Percentiles rank a stretch among this genome's conserved stretches.
phyloP scores from a whole-genome alignment of 2,113 vertebrate genomes.

The Sturnira hondurensis region DNA sequence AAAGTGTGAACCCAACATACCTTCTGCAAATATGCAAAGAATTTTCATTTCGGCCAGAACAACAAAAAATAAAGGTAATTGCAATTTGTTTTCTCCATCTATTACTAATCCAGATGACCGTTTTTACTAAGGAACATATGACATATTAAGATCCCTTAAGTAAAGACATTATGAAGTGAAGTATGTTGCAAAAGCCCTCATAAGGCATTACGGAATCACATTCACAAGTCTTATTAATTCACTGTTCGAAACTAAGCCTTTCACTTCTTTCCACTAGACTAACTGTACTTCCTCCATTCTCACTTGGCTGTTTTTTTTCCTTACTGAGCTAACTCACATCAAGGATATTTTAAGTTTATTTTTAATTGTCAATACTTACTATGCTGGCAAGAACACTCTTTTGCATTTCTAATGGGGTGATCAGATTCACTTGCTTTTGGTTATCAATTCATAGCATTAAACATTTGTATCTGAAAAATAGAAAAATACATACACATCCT shows the following conservation, averaged over 20 bases:
- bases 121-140: neutral
- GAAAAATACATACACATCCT: neutral
- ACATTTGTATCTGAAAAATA: neutral
- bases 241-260: neutral
- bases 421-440: neutral
- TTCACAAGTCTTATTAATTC: neutral
- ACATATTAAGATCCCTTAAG: neutral
- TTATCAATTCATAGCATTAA: neutral
- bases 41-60: slow-evolving; percentile 1
- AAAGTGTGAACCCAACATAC: neutral
- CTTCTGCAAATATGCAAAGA: neutral
- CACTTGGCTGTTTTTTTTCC: neutral
- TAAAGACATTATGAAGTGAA: neutral
- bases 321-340: neutral
- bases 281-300: neutral
- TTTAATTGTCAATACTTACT: neutral
- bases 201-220: neutral
- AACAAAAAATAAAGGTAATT: neutral
- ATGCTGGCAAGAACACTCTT: neutral
- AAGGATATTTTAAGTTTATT: slow-evolving; percentile 10
- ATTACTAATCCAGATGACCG: neutral
- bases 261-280: neutral
- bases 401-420: neutral
- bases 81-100: neutral
- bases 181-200: neutral